Evolutionary conservation across 2,113 vertebrate genomes (phyloP), one percentile per base, ranked within the genome.

Genomic region (Recurvirostra avosetta): DNA sequence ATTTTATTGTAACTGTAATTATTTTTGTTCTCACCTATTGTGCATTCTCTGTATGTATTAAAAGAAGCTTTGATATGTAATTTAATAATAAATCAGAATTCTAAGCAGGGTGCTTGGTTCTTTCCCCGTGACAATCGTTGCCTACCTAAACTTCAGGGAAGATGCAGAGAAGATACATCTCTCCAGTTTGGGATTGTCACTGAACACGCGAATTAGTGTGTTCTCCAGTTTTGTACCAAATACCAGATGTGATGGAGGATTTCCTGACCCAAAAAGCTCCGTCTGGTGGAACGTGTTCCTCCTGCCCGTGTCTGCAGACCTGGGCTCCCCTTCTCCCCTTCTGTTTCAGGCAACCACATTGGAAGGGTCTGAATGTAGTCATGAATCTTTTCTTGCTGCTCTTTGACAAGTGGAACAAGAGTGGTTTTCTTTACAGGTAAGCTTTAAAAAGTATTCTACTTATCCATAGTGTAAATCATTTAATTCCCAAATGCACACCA

Each of bases 71-170:
- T 98, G 97, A 97, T 98, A 98, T 97, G 96, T 98, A 98, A 98
- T 98, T 98, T 98, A 98, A 98, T 98, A 98, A 98, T 98, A 98
- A 98, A 98, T 97, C 96, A 98, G 98, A 98, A 97, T 97, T 97
- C 96, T 97, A 95, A 98, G 95, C 95, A 66, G 84, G 81, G n/a
- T 95, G 85, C 55, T 80, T 96, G 5, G 47, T 90, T 91, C 86
- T 93, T 93, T 97, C 78, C 92, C 70, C 14, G 1, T 52, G n/a
- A 34, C 18, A 20, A 2, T 65, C 12, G 84, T 61, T 67, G 22
- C 65, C 45, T 84, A 4, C 53, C 11, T 72, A 2, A 67, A n/a
- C 58, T 62, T 66, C 16, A 22, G 53, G 19, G 58, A 85, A 6
- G 43, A 27, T 20, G 11, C 49, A 58, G 81, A 59, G 36, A 30